These are phyloP conservation scores for Enteromius mattozi DNA, from an alignment of 2,797 vertebrate species.

Conservation along the genomic window DNA sequence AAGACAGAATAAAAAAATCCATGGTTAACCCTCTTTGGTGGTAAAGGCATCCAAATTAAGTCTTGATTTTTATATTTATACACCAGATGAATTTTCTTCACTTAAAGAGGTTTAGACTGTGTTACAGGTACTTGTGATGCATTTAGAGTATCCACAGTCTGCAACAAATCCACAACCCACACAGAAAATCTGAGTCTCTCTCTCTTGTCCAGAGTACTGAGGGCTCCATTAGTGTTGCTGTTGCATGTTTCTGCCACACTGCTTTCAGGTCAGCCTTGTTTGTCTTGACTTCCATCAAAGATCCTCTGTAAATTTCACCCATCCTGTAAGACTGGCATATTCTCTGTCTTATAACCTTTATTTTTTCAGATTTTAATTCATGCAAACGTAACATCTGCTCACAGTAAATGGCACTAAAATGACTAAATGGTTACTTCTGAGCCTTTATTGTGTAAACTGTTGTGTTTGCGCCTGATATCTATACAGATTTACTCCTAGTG, in stretches of 20 bases:
- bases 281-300: slow-evolving; percentile 17
- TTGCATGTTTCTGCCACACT: slow-evolving; percentile 58
- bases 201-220: slow-evolving; percentile 24
- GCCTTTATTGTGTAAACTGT: slow-evolving; percentile 21
- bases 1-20: slow-evolving; percentile 37
- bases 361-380: slow-evolving; percentile 57
- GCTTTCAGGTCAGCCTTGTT: slow-evolving; percentile 36
- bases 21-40: slow-evolving; percentile 43
- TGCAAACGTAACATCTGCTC: slow-evolving; percentile 57
- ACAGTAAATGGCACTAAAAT: slow-evolving; percentile 61
- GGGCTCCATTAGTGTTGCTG: slow-evolving; percentile 53
- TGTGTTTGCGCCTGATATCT: background rate
- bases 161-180: slow-evolving; percentile 38
- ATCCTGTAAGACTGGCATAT: slow-evolving; percentile 41
- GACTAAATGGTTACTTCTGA: slow-evolving; percentile 29
- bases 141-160: slow-evolving; percentile 51
- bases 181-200: slow-evolving; percentile 48
- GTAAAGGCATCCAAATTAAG: slow-evolving; percentile 45
- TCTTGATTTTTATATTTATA: slow-evolving; percentile 65
- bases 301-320: slow-evolving; percentile 57
- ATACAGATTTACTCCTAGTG: background rate
- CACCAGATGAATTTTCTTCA: slow-evolving; percentile 79
- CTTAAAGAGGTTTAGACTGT: slow-evolving; percentile 59
- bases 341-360: slow-evolving; percentile 53
- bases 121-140: slow-evolving; percentile 52